phyloP scores from a whole-genome alignment of 2,888 invertebrate species.

The Parnassius apollo region DNA sequence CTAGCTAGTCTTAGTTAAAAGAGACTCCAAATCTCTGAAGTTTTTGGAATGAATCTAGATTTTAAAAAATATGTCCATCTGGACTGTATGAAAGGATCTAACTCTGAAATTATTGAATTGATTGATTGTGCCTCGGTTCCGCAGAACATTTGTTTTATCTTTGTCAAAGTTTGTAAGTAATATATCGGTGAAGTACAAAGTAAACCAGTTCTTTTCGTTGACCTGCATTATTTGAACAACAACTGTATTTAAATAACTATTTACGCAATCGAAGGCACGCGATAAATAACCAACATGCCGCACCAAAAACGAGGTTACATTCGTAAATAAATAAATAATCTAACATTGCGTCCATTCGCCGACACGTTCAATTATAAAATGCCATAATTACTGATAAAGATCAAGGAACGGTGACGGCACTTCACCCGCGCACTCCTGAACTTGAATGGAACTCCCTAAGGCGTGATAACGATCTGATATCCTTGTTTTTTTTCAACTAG shows the following conservation, averaged over 20 bases:
- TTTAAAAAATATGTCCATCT: no score
- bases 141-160: no score
- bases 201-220: neutral
- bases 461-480: constrained; percentile 70
- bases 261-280: constrained; percentile 11
- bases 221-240: constrained; percentile 10
- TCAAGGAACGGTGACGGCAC: constrained; percentile 40
- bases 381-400: constrained; percentile 39
- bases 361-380: constrained; percentile 31
- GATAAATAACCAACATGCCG: neutral
- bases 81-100: no score
- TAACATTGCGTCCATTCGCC: constrained; percentile 6
- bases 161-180: no score
- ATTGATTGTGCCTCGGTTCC: no score
- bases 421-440: constrained; percentile 38
- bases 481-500: constrained; percentile 70
- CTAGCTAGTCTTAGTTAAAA: no score
- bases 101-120: no score
- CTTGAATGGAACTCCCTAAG: constrained; percentile 56
- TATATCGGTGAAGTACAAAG: no score
- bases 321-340: constrained; percentile 12
- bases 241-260: constrained; percentile 10
- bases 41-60: no score
- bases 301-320: constrained; percentile 19
- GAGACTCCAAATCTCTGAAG: no score